A percentile compares a stretch with the other conserved stretches of the same genome.
Evolutionary conservation across 35 echinoderm and acorn worm species (phyloP).

Genomic region (Stichopus chloronotus): DNA sequence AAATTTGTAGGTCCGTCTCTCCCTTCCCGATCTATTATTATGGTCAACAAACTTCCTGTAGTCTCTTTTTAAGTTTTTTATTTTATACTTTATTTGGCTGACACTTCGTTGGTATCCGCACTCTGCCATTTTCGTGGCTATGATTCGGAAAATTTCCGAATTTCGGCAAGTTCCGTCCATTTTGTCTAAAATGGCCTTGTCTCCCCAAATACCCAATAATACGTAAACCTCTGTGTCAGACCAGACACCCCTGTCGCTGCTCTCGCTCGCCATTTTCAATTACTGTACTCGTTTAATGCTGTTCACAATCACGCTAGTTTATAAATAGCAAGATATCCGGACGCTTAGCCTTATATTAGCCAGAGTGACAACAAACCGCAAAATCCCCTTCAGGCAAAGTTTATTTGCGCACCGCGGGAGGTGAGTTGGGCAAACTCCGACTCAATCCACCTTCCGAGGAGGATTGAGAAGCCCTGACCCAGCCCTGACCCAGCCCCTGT

Average conservation of each 20-base stretch:
- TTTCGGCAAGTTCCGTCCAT: slow-evolving; percentile 15
- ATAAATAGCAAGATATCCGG: too few relatives aligned
- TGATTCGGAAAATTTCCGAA: not conserved
- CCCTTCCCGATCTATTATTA: not conserved
- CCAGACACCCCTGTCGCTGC: not conserved
- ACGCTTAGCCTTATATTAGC: too few relatives aligned
- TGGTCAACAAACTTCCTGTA: slow-evolving; percentile 22
- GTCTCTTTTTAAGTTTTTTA: slow-evolving; percentile 3
- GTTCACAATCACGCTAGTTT: too few relatives aligned
- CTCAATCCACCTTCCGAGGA: too few relatives aligned
- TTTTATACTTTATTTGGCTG: slow-evolving; percentile 13
- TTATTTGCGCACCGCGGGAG: too few relatives aligned
- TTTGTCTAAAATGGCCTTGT: not conserved
- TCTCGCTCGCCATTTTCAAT: not conserved
- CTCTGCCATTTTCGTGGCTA: not conserved
- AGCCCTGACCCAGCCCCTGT: too few relatives aligned
- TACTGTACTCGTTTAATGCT: too few relatives aligned
- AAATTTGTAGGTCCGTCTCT: not conserved
- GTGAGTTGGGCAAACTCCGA: too few relatives aligned
- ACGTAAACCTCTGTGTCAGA: not conserved
- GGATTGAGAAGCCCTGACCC: too few relatives aligned
- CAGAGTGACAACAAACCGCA: too few relatives aligned
- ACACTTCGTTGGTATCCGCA: not conserved
- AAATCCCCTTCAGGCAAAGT: too few relatives aligned
- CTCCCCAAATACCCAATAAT: not conserved